Conservation (phyloP, 1,140 invertebrate species). For the Argopecten irradians region DNA sequence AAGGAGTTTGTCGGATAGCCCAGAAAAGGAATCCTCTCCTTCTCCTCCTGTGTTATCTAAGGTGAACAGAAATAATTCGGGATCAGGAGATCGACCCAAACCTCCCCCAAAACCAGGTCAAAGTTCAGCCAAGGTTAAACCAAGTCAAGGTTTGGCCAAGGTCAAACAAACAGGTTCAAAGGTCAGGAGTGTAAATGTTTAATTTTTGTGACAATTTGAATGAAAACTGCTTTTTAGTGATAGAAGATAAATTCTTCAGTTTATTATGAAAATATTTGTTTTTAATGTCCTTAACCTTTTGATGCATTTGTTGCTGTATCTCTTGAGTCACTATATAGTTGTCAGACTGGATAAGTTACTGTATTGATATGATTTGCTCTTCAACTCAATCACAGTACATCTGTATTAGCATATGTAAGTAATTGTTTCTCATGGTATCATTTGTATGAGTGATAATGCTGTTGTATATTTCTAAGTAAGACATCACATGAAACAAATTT, state of each 20-base stretch:
- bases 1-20: background rate
- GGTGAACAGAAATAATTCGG: constrained; percentile 24
- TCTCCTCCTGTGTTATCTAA: background rate
- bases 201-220: constrained; percentile 21
- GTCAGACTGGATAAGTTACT: background rate
- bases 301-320: background rate
- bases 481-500: background rate
- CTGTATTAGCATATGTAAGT: background rate
- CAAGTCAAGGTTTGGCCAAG: background rate
- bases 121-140: constrained; percentile 21
- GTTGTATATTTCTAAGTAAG: background rate
- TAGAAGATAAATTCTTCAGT: background rate
- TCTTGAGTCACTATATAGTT: background rate
- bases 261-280: background rate
- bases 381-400: background rate
- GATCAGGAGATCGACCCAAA: constrained; percentile 31
- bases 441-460: background rate
- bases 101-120: constrained; percentile 37
- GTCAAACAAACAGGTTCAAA: constrained; percentile 42
- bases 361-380: background rate
- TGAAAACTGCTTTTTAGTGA: background rate
- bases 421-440: background rate
- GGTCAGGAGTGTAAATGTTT: constrained; percentile 51
- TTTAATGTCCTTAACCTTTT: background rate
- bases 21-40: constrained; percentile 24